Base-by-base conservation (phyloP, 2,888 invertebrate species). In the Rhagonycha lutea region DNA sequence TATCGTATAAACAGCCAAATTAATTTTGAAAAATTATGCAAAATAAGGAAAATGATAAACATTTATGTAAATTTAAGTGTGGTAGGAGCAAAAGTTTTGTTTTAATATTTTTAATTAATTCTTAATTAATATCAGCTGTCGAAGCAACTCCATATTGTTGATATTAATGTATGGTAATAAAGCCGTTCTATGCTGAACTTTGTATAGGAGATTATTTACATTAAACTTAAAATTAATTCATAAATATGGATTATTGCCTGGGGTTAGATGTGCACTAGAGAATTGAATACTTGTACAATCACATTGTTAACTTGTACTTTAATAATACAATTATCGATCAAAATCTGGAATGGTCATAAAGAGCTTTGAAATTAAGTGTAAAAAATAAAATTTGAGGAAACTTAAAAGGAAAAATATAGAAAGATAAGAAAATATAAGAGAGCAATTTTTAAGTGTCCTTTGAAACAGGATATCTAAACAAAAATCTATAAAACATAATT, bases 191-290 rank as follows among this genome's bases (percentile, higher is more conserved):
- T 72, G 77, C 78, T 79, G 81, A 83, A 84, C 82, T 84, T 83
- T 82, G 81, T 82, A 83, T 83, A 84, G 82, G 82, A 84, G 83
- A 83, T 83, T 84, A 85, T 83, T 83, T 84, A 83, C 84, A 82
- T 83, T 82, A 83, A 83, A 81, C 78, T 82, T 76, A 80, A 82
- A 83, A 85, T 83, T 82, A 84, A 84, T 82, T 83, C 84, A 85
- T 85, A 84, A 86, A 86, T 85, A 86, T 86, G 83, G 82, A 86
- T 85, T 83, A 81, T 79, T 80, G 80, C 81, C 78, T 72, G 72
- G 72, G 78, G 74, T 29, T 28, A 47, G 23, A 62, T 69, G 29
- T 67, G 63, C 47, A 32, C 32, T 47, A 4, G 14, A 63, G 69
- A 65, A 65, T 65, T 23, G 63, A 65, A 65, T 65, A 24, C 63